A percentile compares a stretch with the other conserved stretches of the same genome.
Evolutionary conservation across 2,888 invertebrate genomes (phyloP).

Genomic region (Isoperla grammatica): DNA sequence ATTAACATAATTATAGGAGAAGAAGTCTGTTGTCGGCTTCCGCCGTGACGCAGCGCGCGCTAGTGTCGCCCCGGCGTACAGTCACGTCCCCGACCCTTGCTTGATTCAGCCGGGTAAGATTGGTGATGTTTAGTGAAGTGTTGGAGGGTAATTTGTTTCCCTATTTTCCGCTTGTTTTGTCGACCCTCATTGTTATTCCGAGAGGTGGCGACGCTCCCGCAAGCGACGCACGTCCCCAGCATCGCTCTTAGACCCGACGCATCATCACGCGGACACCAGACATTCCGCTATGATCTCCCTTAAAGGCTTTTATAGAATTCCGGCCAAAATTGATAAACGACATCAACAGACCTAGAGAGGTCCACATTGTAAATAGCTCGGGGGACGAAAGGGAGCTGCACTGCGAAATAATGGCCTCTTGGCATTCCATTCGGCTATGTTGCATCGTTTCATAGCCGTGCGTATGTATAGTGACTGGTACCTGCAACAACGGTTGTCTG

Average conservation of each 20-base stretch:
- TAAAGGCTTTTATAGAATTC: background rate
- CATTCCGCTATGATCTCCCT: background rate
- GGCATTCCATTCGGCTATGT: background rate
- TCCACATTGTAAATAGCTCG: no score
- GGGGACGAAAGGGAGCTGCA: no score
- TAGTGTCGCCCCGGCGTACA: no score
- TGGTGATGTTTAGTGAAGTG: conserved; percentile 17
- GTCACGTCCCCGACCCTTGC: background rate
- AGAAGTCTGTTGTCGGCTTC: background rate
- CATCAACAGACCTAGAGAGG: background rate
- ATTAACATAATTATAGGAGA: conserved; percentile 17
- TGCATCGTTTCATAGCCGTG: background rate
- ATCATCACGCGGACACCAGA: conserved; percentile 9
- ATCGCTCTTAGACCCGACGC: conserved; percentile 5
- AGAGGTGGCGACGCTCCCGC: background rate
- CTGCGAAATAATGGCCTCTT: background rate
- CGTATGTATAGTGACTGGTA: background rate
- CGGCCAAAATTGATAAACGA: background rate
- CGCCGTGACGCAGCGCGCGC: no score
- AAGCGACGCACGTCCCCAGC: background rate
- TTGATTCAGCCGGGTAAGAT: conserved; percentile 1
- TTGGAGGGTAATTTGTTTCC: conserved; percentile 15
- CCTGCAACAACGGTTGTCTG: background rate
- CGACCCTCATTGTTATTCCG: conserved; percentile 15
- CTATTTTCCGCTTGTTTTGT: conserved; percentile 17